These are phyloP conservation scores for Diabrotica undecimpunctata DNA, from an alignment of 1,140 invertebrate genomes.

Conservation along the genomic window DNA sequence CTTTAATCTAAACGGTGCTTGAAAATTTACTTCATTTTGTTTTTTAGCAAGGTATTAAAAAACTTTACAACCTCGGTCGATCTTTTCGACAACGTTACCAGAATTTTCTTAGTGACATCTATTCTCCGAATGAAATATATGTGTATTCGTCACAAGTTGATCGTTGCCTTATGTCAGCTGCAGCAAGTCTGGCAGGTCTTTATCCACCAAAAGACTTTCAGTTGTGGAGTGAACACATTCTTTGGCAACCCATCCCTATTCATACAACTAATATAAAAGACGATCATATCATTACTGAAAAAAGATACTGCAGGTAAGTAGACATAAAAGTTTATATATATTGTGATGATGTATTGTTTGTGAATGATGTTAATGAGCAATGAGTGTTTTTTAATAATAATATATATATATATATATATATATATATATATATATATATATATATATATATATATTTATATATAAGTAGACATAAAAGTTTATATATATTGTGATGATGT, in stretches of 20 bases:
- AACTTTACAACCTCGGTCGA: constrained; percentile 71
- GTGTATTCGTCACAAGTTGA: constrained; percentile 75
- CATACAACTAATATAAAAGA: constrained; percentile 47
- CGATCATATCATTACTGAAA: not conserved
- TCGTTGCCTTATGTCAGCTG: constrained; percentile 83
- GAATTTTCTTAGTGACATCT: constrained; percentile 45
- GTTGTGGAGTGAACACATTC: constrained; percentile 64
- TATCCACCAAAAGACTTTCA: constrained; percentile 60
- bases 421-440: no score
- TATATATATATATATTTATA: no score
- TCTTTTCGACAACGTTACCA: constrained; percentile 68
- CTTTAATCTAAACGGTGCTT: no score
- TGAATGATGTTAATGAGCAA: no score
- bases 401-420: no score
- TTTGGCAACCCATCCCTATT: constrained; percentile 87
- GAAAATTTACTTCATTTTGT: no score
- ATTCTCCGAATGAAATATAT: constrained; percentile 30
- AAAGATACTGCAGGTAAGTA: no score
- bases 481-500: no score
- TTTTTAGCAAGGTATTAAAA: constrained; percentile 58
- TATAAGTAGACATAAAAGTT: no score
- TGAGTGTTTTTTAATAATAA: no score
- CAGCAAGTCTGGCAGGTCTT: constrained; percentile 75
- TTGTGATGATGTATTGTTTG: no score
- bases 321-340: no score